These are phyloP conservation scores for Cossypha polioptera DNA, from an alignment of 2,797 vertebrate genomes.

Conservation along the genomic window DNA sequence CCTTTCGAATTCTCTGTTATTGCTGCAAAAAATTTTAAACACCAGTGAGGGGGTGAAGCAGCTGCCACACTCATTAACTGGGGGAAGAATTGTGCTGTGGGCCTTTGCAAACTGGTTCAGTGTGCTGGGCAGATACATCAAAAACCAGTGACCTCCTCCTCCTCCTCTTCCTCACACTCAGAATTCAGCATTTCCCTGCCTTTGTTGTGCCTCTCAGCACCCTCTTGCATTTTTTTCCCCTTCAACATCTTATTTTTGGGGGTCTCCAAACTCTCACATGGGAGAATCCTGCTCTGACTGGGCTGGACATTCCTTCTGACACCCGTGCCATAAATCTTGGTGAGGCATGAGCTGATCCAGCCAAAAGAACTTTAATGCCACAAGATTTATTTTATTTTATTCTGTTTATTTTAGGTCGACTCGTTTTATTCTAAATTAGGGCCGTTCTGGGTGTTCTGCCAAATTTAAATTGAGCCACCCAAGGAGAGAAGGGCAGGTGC, in stretches of 20 bases:
- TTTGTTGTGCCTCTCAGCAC: not conserved
- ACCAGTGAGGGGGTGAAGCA: not conserved
- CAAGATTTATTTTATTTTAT: constrained; percentile 49
- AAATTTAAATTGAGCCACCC: constrained; percentile 6
- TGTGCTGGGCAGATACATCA: not conserved
- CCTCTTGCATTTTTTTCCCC: not conserved
- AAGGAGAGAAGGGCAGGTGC: not conserved
- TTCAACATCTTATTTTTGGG: not conserved
- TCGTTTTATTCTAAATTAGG: constrained; percentile 36
- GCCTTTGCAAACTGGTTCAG: not conserved
- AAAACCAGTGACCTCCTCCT: not conserved
- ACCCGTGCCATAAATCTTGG: not conserved
- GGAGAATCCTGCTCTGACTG: not conserved
- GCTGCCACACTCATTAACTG: constrained; percentile 33
- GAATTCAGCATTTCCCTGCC: not conserved
- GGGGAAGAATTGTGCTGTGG: not conserved
- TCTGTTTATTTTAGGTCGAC: constrained; percentile 24
- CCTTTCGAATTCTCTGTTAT: constrained; percentile 56
- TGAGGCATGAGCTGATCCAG: not conserved
- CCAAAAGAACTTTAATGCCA: not conserved
- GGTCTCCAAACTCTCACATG: not conserved
- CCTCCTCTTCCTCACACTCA: not conserved
- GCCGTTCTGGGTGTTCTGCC: constrained; percentile 31
- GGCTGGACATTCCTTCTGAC: not conserved
- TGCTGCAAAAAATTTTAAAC: constrained; percentile 57